These are phyloP conservation scores for Pogonocherus hispidulus DNA, from an alignment of 2,888 invertebrate genomes.

Conservation along the genomic window DNA sequence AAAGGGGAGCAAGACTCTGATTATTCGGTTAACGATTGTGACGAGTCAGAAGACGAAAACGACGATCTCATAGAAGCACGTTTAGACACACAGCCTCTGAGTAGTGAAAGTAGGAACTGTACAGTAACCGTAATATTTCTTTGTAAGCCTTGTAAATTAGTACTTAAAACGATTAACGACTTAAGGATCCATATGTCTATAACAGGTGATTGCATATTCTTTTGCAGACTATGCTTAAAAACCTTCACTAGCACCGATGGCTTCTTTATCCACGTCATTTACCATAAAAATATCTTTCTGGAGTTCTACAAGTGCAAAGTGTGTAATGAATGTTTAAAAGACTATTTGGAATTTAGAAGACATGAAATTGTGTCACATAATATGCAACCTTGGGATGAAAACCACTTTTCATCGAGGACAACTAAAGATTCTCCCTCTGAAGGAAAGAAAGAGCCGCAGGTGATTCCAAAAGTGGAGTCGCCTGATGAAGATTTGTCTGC, in stretches of 20 bases:
- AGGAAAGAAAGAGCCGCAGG: neutral
- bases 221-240: conserved; percentile 7
- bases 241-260: neutral
- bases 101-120: too few species aligned
- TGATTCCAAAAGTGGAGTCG: neutral
- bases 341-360: conserved; percentile 8
- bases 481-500: neutral
- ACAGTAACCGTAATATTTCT: too few species aligned
- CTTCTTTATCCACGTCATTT: neutral
- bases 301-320: conserved; percentile 15
- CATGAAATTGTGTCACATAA: conserved; percentile 12
- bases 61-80: neutral
- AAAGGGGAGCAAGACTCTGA: conserved; percentile 12
- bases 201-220: conserved; percentile 4
- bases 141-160: neutral
- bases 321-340: conserved; percentile 1
- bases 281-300: neutral
- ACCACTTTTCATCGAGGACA: neutral
- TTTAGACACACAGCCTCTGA: too few species aligned
- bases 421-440: neutral
- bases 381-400: conserved; percentile 3
- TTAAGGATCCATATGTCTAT: conserved; percentile 6
- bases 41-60: neutral
- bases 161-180: neutral
- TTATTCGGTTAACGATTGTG: conserved; percentile 3